Conservation (phyloP, 2,113 vertebrate species). For the Dinomys branickii region DNA sequence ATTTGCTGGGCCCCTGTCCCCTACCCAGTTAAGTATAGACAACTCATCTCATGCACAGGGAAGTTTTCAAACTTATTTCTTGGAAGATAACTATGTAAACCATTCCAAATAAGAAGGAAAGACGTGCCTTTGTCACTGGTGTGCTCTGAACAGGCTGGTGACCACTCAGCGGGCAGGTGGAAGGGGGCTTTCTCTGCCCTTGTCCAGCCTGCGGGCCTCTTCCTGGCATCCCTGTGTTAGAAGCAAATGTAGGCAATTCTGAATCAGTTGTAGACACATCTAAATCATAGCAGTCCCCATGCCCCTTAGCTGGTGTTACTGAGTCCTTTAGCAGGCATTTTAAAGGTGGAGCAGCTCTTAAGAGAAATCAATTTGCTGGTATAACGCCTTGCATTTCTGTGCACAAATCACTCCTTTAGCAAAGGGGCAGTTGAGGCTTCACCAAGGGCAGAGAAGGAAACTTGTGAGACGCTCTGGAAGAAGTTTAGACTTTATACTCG, state of each 20-base stretch:
- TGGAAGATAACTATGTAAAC: background rate
- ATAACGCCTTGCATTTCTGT: background rate
- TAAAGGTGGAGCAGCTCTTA: background rate
- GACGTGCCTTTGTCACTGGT: background rate
- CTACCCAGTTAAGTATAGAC: background rate
- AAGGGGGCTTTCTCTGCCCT: background rate
- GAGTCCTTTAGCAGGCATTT: background rate
- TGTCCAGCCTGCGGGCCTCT: background rate
- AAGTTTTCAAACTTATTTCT: background rate
- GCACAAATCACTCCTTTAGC: constrained; percentile 9
- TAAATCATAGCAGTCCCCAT: background rate
- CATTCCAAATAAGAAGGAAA: constrained; percentile 10
- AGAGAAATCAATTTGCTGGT: background rate
- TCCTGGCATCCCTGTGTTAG: background rate
- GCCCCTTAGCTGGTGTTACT: background rate
- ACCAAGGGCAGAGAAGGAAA: constrained; percentile 20
- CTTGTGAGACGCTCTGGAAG: background rate
- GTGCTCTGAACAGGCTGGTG: background rate
- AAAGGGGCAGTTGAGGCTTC: constrained; percentile 6
- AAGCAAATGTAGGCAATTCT: background rate
- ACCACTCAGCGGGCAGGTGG: background rate
- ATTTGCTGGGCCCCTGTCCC: background rate
- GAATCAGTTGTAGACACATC: background rate
- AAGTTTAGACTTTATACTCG: too few species aligned
- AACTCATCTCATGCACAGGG: background rate